Base-by-base conservation (phyloP, 2,888 invertebrate species). In the Cepaea hortensis region DNA sequence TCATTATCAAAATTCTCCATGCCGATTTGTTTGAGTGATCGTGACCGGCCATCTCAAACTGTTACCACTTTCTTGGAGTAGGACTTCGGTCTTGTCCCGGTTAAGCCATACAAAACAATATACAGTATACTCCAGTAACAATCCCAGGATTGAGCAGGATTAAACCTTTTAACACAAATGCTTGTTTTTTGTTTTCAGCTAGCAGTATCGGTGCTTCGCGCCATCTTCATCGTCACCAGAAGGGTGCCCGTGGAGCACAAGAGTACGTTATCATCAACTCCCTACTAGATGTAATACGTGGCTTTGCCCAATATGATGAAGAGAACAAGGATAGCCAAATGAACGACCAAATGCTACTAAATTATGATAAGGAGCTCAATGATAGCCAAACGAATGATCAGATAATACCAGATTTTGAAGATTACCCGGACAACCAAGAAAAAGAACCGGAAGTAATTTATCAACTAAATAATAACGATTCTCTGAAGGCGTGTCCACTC, bases 181-280 rank as follows among this genome's bases (percentile, higher is more conserved):
- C 7, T 23, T 35, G 35, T 23, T 75, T 75, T 46, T 48, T 48
- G 3, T 13, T 23, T 80, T 80, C 79, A 80, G 79, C 79, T 1
- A 62, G 79, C 79, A 62, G 46, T n/a, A 35, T 2, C 20, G 13
- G 20, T n/a, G 11, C 18, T 9, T 1, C 70, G 20, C 70, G 11
- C 9, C 65, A 5, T 3, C 50, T 46, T n/a, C 65, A 48, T 9
- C 48, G 76, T 50, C 76, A 50, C 18, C 76, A 50, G 20, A 50
- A 70, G 6, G 70, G 81, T 6, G 70, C 68, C 48, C 70, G 70
- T 9, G 11, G 48, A 11, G 55, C 55, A 55, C 62, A 81, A 20
- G 70, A 81, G n/a, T 81, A 48, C 50, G 68, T 81, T 18, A 50
- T 81, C 4, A 68, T 81, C 70, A 81, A 81, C n/a, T 23, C 81